Evolutionary conservation across 53 echinoderm and acorn worm species (phyloP).

Genomic region (Crossaster papposus): DNA sequence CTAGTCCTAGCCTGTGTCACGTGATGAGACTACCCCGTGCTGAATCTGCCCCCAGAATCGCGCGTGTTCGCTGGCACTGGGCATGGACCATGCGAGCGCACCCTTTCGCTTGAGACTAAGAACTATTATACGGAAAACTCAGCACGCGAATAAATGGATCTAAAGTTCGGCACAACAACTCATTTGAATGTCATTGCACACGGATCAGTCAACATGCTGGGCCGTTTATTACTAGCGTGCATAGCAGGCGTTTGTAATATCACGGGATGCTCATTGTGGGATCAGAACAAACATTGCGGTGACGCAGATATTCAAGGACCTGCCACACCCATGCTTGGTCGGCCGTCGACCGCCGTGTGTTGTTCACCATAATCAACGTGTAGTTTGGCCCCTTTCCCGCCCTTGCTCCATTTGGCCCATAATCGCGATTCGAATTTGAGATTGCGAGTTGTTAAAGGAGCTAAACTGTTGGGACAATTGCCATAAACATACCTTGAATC

Average conservation of each 20-base stretch:
- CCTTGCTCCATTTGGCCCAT: neutral
- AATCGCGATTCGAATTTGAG: constrained; percentile 12
- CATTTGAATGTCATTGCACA: neutral
- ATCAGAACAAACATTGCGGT: constrained; percentile 25
- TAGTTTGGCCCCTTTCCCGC: neutral
- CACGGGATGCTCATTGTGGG: neutral
- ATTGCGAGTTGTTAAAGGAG: constrained; percentile 7
- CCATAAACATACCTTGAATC: neutral
- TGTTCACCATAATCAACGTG: neutral
- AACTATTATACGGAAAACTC: neutral
- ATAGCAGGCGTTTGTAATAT: neutral
- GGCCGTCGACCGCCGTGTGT: neutral
- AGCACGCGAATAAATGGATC: neutral
- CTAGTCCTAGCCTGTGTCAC: neutral
- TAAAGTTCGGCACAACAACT: neutral
- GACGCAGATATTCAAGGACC: neutral
- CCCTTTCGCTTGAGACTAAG: too few relatives aligned
- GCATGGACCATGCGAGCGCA: too few relatives aligned
- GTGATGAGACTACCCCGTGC: neutral
- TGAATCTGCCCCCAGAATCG: neutral
- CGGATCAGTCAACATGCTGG: constrained; percentile 4
- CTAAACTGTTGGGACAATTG: neutral
- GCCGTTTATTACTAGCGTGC: neutral
- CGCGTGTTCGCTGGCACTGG: neutral
- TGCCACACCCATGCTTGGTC: constrained; percentile 31